Evolutionary conservation across 2,888 invertebrate genomes (phyloP), one percentile per base, ranked within the genome.

Genomic region (Acronicta leporina): DNA sequence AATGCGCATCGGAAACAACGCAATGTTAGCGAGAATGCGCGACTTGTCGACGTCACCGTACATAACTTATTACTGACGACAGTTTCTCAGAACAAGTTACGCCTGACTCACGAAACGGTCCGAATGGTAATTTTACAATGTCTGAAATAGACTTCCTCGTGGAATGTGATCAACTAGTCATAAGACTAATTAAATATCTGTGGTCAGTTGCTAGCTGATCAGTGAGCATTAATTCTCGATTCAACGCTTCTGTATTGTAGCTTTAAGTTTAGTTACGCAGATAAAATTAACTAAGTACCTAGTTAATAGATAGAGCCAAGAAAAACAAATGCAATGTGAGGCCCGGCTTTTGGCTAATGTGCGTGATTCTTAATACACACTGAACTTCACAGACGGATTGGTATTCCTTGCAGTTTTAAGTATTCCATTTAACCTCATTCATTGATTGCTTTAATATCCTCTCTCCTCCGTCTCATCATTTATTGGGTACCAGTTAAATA

Each of bases 81-180:
- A 69, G 54, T 81, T 88, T 89, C 89, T 84, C 74, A 79, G 89
- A 89, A 89, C 85, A 80, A 75, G 83, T 80, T 75, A 79, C 77
- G 82, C 59, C 79, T 88, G 89, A 88, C 76, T 88, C 89, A 88
- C 82, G 77, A 80, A 82, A 84, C 81, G 83, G 79, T 78, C 83
- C 82, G 81, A 81, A 86, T 83, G 82, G 85, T 87, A 85, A 87
- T 86, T 86, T 82, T 84, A 83, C 82, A 75, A 77, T 75, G 78
- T 84, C 80, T 80, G 82, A 87, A 88, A 86, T 89, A 89, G 87
- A 86, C 81, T 78, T 78, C 74, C 79, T 79, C 69, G 75, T 80
- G 84, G 86, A 85, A 87, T 87, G 78, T 74, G 75, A 77, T 69
- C 79, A 74, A 61, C 63, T 73, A 59, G 61, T 70, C 70, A 76